Conservation (phyloP, 2,888 invertebrate species). For the Leucophenga maculata region DNA sequence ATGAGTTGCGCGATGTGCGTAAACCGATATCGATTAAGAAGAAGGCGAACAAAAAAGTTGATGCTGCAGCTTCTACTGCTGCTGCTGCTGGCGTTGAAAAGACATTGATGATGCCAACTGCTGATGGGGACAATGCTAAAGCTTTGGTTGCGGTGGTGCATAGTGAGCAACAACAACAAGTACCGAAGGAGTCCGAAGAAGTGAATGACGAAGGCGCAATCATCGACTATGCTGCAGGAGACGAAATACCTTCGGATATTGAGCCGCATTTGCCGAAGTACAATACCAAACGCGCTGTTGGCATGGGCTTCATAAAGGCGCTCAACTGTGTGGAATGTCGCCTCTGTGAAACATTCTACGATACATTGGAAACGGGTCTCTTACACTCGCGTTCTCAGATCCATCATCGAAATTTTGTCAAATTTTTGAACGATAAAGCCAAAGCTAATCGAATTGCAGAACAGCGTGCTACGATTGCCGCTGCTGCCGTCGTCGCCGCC, state of each 20-base stretch:
- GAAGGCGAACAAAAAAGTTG: conserved; percentile 64
- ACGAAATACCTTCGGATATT: conserved; percentile 72
- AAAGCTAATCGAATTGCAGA: conserved; percentile 73
- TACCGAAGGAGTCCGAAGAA: too few relatives aligned
- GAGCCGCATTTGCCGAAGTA: conserved; percentile 73
- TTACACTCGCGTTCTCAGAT: conserved; percentile 79
- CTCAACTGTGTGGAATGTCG: conserved; percentile 79
- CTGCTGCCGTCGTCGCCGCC: conserved; percentile 44
- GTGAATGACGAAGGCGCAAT: conserved; percentile 75
- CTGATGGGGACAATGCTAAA: conserved; percentile 49
- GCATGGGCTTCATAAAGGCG: conserved; percentile 76
- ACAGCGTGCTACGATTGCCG: conserved; percentile 72
- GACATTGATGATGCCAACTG: too few relatives aligned
- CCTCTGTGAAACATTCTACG: conserved; percentile 79
- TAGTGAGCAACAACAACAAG: too few relatives aligned
- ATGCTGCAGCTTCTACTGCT: conserved; percentile 66
- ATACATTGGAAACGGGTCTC: conserved; percentile 76
- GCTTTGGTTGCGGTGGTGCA: too few relatives aligned
- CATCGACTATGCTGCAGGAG: conserved; percentile 73
- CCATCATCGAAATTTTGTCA: conserved; percentile 79
- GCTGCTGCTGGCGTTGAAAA: conserved; percentile 52
- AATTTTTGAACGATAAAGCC: conserved; percentile 72
- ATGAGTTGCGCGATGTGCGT: conserved; percentile 73
- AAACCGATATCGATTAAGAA: conserved; percentile 72
- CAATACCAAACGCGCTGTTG: conserved; percentile 78